phyloP scores from a whole-genome alignment of 2,888 invertebrate genomes.

The Rotaria magnacalcarata region DNA sequence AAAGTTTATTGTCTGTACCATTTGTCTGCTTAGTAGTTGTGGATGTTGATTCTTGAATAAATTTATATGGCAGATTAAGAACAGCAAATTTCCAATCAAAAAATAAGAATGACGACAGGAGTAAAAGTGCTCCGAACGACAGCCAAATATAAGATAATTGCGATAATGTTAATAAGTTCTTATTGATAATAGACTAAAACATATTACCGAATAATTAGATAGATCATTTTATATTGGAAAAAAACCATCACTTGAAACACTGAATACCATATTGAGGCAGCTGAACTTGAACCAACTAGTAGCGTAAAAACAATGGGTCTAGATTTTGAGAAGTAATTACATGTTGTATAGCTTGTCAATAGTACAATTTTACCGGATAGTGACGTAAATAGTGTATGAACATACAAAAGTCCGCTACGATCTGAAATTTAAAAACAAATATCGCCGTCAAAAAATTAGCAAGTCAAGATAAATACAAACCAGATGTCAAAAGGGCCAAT shows the following conservation, averaged over 20 bases:
- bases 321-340: not conserved
- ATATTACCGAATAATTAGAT: rapidly evolving
- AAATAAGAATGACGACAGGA: not conserved
- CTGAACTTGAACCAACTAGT: not conserved
- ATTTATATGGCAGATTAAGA: not conserved
- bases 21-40: too few relatives aligned
- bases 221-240: not conserved
- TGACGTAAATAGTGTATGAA: not conserved
- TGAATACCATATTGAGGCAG: not conserved
- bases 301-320: not conserved
- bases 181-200: not conserved
- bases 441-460: too few relatives aligned
- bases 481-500: not conserved
- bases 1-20: too few relatives aligned
- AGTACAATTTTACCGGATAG: not conserved
- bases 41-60: not conserved
- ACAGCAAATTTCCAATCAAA: not conserved
- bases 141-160: too few relatives aligned
- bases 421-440: not conserved
- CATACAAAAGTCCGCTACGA: not conserved
- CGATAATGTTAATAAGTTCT: too few relatives aligned
- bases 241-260: not conserved
- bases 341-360: not conserved
- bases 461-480: not conserved
- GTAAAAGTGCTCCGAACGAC: not conserved